Conservation (phyloP, 1,140 invertebrate species). For the Bilobella aurantiaca region DNA sequence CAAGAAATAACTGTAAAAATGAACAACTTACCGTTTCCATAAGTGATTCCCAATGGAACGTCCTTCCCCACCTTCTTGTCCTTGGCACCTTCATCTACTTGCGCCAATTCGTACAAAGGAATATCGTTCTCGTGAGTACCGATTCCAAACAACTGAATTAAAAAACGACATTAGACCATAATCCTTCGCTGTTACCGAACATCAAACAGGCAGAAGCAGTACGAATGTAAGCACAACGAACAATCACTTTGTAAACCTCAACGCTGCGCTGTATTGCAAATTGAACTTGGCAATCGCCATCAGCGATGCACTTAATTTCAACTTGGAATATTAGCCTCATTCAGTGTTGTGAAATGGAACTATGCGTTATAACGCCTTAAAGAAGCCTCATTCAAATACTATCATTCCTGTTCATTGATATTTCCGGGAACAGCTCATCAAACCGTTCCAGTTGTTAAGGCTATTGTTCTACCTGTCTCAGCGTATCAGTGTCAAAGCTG, state of each 20-base stretch:
- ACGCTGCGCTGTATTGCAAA: too few species aligned
- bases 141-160: not conserved
- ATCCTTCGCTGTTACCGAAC: slow-evolving; percentile 3
- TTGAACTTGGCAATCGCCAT: too few species aligned
- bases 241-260: too few species aligned
- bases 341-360: too few species aligned
- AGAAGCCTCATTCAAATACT: too few species aligned
- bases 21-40: not conserved
- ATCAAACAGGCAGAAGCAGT: slow-evolving; percentile 18
- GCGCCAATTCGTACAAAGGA: not conserved
- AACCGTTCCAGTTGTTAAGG: not conserved
- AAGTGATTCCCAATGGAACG: not conserved
- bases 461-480: slow-evolving; percentile 11
- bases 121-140: not conserved
- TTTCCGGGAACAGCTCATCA: too few species aligned
- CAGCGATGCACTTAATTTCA: too few species aligned
- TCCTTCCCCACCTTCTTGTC: not conserved
- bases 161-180: not conserved
- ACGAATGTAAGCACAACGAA: not conserved
- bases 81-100: not conserved
- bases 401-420: too few species aligned
- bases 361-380: too few species aligned
- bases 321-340: too few species aligned
- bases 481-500: slow-evolving; percentile 5
- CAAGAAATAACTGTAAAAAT: too few species aligned